These are phyloP conservation scores for Sitobion miscanthi DNA, from an alignment of 1,140 invertebrate genomes.

Conservation along the genomic window DNA sequence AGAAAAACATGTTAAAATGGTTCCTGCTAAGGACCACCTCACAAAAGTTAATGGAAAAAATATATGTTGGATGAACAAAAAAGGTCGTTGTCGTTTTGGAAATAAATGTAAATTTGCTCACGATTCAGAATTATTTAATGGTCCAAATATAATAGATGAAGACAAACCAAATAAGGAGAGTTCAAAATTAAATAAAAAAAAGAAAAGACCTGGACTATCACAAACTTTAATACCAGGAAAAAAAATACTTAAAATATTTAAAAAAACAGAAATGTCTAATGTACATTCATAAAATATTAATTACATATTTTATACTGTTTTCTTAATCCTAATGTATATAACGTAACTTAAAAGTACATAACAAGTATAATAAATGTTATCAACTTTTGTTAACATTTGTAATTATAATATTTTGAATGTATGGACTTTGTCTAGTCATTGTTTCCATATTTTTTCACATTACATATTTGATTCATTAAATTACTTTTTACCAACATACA, in stretches of 20 bases:
- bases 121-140: conserved; percentile 69
- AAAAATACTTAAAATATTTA: conserved; percentile 82
- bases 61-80: conserved; percentile 92
- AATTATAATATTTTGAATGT: neutral
- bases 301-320: neutral
- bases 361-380: neutral
- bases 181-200: neutral
- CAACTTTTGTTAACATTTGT: too few relatives aligned
- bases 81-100: conserved; percentile 88
- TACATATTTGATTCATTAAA: neutral
- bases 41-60: conserved; percentile 85
- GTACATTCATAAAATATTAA: neutral
- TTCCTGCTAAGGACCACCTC: conserved; percentile 72
- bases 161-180: neutral
- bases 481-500: neutral
- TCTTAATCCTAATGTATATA: neutral
- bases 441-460: neutral
- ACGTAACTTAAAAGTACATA: neutral
- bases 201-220: conserved; percentile 77
- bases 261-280: conserved; percentile 59
- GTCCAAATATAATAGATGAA: conserved; percentile 15
- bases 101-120: conserved; percentile 93
- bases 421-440: neutral
- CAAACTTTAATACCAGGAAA: conserved; percentile 82
- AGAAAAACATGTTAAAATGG: conserved; percentile 95